These are phyloP conservation scores for Petrolisthes manimaculis DNA, from an alignment of 2,888 invertebrate genomes.

Conservation along the genomic window DNA sequence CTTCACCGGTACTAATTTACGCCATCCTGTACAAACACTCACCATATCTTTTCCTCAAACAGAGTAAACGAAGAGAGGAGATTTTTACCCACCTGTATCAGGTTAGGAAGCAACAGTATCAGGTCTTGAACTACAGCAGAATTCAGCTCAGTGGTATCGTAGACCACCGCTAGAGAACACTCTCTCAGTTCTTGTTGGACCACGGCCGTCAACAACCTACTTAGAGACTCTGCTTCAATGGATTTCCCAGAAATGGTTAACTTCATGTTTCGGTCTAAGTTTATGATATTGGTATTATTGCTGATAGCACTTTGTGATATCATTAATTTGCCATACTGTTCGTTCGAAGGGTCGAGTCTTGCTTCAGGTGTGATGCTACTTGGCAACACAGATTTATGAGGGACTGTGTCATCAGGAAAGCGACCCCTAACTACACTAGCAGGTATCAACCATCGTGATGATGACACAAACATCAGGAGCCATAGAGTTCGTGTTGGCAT, in stretches of 20 bases:
- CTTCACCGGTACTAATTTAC: no score
- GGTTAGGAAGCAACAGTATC: background rate
- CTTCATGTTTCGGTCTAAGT: no score
- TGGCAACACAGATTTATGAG: no score
- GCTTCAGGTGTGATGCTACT: no score
- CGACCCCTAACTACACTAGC: background rate
- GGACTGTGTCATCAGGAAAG: no score
- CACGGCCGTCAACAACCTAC: background rate
- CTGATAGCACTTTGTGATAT: no score
- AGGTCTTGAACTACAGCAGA: slow-evolving; percentile 3
- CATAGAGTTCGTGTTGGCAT: background rate
- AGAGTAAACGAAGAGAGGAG: background rate
- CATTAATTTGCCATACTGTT: no score
- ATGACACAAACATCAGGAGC: background rate
- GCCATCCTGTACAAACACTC: no score
- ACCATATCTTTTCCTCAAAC: background rate
- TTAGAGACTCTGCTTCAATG: background rate
- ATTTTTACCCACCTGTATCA: background rate
- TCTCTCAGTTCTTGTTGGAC: slow-evolving; percentile 15
- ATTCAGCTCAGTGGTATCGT: background rate
- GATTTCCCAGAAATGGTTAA: no score
- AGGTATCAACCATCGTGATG: background rate
- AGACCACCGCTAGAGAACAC: slow-evolving; percentile 2
- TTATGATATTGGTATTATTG: no score
- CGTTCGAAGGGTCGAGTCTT: no score